A percentile compares a stretch with the other conserved stretches of the same genome.
Conservation (phyloP, 2,888 invertebrate species). For the Hydraecia micacea region DNA sequence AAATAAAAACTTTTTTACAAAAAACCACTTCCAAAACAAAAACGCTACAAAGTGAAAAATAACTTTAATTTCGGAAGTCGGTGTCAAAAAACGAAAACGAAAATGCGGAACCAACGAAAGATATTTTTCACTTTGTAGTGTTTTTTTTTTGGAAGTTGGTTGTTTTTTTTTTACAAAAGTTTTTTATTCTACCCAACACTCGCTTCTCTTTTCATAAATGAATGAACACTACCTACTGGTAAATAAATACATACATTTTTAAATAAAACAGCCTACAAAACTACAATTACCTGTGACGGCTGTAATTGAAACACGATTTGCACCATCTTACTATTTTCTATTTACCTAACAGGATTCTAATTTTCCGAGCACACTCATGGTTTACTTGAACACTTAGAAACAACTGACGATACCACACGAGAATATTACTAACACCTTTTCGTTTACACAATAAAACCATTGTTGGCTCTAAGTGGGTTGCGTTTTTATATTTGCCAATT, state of each 20-base stretch:
- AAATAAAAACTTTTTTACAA: no score
- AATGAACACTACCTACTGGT: background rate
- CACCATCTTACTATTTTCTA: slow-evolving; percentile 41
- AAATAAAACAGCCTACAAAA: background rate
- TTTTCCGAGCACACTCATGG: slow-evolving; percentile 33
- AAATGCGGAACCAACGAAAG: no score
- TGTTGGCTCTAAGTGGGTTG: slow-evolving; percentile 47
- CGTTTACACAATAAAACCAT: slow-evolving; percentile 57
- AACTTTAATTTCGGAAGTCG: no score
- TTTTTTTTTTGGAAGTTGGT: no score
- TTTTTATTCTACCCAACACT: no score
- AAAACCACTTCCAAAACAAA: no score
- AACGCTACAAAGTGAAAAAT: no score
- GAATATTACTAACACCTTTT: slow-evolving; percentile 41
- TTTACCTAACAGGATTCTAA: slow-evolving; percentile 28
- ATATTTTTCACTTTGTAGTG: no score
- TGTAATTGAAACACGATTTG: slow-evolving; percentile 41
- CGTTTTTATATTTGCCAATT: slow-evolving; percentile 45
- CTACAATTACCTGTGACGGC: background rate
- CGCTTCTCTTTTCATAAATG: no score
- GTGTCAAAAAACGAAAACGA: no score
- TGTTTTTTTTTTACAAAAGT: no score
- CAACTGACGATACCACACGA: slow-evolving; percentile 45
- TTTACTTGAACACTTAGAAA: slow-evolving; percentile 44
- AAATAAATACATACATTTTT: background rate